phyloP scores from a whole-genome alignment of 2,797 vertebrate species.

The Pangasius macronema region DNA sequence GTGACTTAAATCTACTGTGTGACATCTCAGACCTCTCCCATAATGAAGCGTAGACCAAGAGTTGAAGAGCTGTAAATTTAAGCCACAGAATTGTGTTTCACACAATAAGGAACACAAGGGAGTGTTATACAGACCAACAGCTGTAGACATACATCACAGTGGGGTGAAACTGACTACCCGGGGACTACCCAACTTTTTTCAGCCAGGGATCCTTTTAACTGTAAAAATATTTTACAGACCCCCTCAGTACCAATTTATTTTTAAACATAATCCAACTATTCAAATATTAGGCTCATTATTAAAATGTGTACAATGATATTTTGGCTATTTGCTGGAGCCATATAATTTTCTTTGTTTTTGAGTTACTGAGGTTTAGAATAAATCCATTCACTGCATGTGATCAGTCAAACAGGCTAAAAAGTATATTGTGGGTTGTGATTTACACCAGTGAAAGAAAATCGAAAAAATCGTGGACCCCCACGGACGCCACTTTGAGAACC shows the following conservation, averaged over 20 bases:
- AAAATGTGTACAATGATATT: not conserved
- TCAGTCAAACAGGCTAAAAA: not conserved
- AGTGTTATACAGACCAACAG: not conserved
- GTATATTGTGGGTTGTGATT: not conserved
- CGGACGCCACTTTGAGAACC: not conserved
- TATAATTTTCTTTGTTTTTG: not conserved
- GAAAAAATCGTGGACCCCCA: not conserved
- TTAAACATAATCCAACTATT: not conserved
- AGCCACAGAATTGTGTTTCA: slow-evolving; percentile 16
- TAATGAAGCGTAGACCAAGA: slow-evolving; percentile 34
- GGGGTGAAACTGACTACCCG: not conserved
- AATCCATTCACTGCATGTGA: not conserved
- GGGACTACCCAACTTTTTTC: not conserved
- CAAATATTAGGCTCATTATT: not conserved
- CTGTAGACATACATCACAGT: not conserved
- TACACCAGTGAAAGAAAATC: not conserved
- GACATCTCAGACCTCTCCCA: slow-evolving; percentile 18
- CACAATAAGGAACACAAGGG: slow-evolving; percentile 26
- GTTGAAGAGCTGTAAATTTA: slow-evolving; percentile 44
- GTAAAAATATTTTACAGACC: not conserved
- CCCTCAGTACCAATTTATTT: not conserved
- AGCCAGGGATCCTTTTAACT: not conserved
- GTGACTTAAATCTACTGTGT: slow-evolving; percentile 32
- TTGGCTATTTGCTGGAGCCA: not conserved
- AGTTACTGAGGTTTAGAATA: not conserved